Evolutionary conservation across 2,888 invertebrate species (phyloP).

Genomic region (Drosophila monieri): DNA sequence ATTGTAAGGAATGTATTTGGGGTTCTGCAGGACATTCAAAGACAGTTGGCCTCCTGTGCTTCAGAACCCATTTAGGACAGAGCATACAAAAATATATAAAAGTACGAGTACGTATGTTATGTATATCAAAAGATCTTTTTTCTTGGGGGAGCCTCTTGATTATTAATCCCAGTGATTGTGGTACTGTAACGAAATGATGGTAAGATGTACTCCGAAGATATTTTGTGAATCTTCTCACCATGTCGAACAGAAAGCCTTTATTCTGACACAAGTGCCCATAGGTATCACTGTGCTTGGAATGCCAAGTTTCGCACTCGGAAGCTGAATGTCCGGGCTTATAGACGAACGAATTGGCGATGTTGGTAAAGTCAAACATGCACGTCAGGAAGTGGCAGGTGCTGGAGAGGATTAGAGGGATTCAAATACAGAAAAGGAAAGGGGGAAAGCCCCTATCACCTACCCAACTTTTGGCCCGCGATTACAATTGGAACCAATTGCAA

Average conservation of each 20-base stretch:
- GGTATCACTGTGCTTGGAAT: slow-evolving; percentile 1
- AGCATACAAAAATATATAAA: slow-evolving; percentile 38
- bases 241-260: slow-evolving; percentile 37
- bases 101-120: slow-evolving; percentile 29
- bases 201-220: neutral
- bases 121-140: neutral
- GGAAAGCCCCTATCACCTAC: no score
- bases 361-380: slow-evolving; percentile 60
- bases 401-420: neutral
- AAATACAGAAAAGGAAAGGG: no score
- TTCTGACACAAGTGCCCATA: slow-evolving; percentile 50
- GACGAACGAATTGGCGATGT: slow-evolving; percentile 23
- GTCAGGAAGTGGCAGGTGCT: slow-evolving; percentile 61
- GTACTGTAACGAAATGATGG: no score
- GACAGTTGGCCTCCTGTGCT: slow-evolving; percentile 17
- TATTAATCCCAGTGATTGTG: no score
- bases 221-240: slow-evolving; percentile 6
- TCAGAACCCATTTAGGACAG: slow-evolving; percentile 15
- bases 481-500: slow-evolving; percentile 41
- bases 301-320: slow-evolving; percentile 48
- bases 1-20: slow-evolving; percentile 46
- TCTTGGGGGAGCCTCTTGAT: neutral
- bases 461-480: neutral
- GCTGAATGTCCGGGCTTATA: slow-evolving; percentile 44
- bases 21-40: slow-evolving; percentile 2